A percentile compares a stretch with the other conserved stretches of the same genome.
Evolutionary conservation across 2,888 invertebrate species (phyloP).

Genomic region (Hyppa rectilinea): DNA sequence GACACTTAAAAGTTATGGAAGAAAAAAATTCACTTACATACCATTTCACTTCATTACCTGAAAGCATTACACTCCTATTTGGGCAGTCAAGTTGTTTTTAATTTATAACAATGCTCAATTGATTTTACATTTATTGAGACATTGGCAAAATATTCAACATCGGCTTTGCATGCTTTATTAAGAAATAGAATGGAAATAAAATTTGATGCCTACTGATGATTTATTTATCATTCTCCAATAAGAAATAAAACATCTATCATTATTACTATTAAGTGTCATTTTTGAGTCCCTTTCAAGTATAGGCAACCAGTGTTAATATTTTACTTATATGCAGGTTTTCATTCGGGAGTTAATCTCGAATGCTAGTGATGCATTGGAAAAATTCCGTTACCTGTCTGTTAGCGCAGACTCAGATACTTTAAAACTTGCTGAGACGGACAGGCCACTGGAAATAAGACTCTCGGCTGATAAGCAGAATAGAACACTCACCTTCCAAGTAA

Average conservation of each 20-base stretch:
- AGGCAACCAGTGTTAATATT: not conserved
- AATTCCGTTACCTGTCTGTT: conserved; percentile 95
- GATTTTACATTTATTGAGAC: not conserved
- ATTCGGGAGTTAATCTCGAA: conserved; percentile 98
- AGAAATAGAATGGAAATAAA: not conserved
- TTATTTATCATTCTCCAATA: not conserved
- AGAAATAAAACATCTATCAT: not conserved
- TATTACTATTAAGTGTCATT: not conserved
- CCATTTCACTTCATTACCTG: too few relatives aligned
- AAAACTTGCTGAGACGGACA: conserved; percentile 90
- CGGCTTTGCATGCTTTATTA: not conserved
- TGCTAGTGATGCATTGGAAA: conserved; percentile 99
- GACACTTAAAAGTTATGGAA: too few relatives aligned
- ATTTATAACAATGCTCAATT: not conserved
- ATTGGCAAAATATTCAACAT: not conserved
- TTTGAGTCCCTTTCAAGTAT: not conserved
- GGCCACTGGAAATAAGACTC: conserved; percentile 96
- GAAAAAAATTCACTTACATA: too few relatives aligned
- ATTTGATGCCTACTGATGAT: not conserved
- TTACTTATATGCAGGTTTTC: conserved; percentile 93
- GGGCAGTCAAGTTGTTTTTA: too few relatives aligned
- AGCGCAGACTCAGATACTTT: conserved; percentile 89
- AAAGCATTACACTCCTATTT: too few relatives aligned
- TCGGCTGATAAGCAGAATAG: conserved; percentile 96
- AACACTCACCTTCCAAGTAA: conserved; percentile 95